These are phyloP conservation scores for Epistrophella euchroma DNA, from an alignment of 2,888 invertebrate species.

Conservation along the genomic window DNA sequence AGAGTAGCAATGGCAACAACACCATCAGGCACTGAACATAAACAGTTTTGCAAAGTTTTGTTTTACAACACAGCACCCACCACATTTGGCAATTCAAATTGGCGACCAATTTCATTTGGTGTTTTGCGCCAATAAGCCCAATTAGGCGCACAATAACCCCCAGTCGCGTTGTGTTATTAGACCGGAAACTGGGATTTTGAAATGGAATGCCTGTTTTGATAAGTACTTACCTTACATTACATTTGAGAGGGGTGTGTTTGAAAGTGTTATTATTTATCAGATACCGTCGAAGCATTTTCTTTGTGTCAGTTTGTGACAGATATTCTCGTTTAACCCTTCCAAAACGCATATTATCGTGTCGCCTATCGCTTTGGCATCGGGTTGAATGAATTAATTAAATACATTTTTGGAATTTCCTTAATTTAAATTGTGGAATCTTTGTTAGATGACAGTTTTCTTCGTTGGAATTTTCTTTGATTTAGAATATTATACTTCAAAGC, in stretches of 20 bases:
- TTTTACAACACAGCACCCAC: constrained; percentile 51
- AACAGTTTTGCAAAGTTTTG: constrained; percentile 66
- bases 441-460: constrained; percentile 70
- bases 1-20: constrained; percentile 27
- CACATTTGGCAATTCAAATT: constrained; percentile 64
- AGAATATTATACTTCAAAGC: constrained; percentile 67
- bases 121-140: constrained; percentile 76
- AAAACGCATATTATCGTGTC: neutral
- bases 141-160: constrained; percentile 67
- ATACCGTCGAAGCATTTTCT: constrained; percentile 37
- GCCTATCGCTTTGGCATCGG: neutral
- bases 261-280: constrained; percentile 68
- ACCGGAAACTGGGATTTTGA: constrained; percentile 50
- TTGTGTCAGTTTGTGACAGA: constrained; percentile 69
- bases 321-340: constrained; percentile 52
- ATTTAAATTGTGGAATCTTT: constrained; percentile 71
- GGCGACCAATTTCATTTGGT: constrained; percentile 73
- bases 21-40: constrained; percentile 46
- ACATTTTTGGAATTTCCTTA: constrained; percentile 74
- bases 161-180: constrained; percentile 14
- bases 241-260: constrained; percentile 27
- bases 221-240: constrained; percentile 38
- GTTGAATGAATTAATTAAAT: constrained; percentile 73
- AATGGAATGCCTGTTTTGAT: constrained; percentile 70
- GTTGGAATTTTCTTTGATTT: constrained; percentile 72